A percentile compares a stretch with the other conserved stretches of the same genome.
phyloP scores from a whole-genome alignment of 2,888 invertebrate genomes.

The Timema podura region DNA sequence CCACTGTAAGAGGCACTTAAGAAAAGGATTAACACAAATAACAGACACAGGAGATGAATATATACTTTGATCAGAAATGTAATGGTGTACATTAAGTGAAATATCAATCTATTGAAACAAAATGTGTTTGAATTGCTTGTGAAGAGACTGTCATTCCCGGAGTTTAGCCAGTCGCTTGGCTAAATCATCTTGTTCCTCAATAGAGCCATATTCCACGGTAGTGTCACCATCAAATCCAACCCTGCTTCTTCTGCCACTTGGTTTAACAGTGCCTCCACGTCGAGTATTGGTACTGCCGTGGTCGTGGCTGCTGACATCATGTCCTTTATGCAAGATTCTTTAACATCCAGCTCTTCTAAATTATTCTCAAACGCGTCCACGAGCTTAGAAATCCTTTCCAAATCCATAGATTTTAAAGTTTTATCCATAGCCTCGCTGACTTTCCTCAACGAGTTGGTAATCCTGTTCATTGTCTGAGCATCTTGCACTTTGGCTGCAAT shows the following conservation, averaged over 20 bases:
- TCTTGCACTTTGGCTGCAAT: constrained; percentile 96
- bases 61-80: no score
- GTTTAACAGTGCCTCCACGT: constrained; percentile 90
- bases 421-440: constrained; percentile 99
- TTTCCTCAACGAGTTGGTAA: constrained; percentile 89
- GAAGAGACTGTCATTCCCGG: no score
- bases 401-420: constrained; percentile 99
- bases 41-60: no score
- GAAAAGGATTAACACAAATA: no score
- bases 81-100: no score
- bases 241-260: constrained; percentile 99
- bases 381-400: constrained; percentile 89
- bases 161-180: no score
- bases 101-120: no score
- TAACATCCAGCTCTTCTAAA: constrained; percentile 98
- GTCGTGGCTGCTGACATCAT: constrained; percentile 98
- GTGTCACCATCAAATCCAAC: constrained; percentile 92
- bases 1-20: no score
- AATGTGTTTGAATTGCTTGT: no score
- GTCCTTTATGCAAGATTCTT: constrained; percentile 97
- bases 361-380: constrained; percentile 98
- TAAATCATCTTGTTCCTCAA: no score
- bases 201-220: constrained; percentile 50
- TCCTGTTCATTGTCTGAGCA: constrained; percentile 91
- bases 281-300: constrained; percentile 90